Conservation (phyloP, 2,797 vertebrate genomes). For the Oceanodroma leucorhoa region DNA sequence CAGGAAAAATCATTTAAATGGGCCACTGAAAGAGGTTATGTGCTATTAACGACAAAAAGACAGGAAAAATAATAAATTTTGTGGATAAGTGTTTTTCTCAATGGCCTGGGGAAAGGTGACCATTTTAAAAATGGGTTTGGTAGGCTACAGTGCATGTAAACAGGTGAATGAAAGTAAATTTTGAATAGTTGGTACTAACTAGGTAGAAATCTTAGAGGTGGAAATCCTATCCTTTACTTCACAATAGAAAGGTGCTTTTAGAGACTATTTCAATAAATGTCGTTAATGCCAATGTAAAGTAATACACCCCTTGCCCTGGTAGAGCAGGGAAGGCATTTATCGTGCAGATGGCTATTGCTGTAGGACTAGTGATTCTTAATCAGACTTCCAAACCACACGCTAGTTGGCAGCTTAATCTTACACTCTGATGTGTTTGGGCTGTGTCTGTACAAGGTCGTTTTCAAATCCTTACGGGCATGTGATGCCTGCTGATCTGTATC, state of each 20-base stretch:
- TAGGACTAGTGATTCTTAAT: not conserved
- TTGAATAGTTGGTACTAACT: not conserved
- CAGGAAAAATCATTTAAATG: not conserved
- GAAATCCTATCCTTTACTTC: not conserved
- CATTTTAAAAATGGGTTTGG: not conserved
- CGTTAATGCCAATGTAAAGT: not conserved
- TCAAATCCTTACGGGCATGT: not conserved
- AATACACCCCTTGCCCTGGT: accelerated
- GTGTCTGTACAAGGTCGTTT: not conserved
- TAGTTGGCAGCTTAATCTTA: not conserved
- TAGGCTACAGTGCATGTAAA: not conserved
- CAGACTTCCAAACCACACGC: not conserved
- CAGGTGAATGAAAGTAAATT: not conserved
- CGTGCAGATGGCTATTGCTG: accelerated
- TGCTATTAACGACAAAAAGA: not conserved
- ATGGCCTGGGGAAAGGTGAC: not conserved
- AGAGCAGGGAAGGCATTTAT: not conserved
- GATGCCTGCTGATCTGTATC: not conserved
- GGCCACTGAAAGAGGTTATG: not conserved
- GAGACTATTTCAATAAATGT: not conserved
- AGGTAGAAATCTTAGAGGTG: not conserved
- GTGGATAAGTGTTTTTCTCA: not conserved
- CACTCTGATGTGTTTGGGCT: not conserved
- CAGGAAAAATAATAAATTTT: not conserved
- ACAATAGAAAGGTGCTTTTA: not conserved